Evolutionary conservation across 2,888 invertebrate species (phyloP), one percentile per base, ranked within the genome.

Genomic region (Graphium colonna): DNA sequence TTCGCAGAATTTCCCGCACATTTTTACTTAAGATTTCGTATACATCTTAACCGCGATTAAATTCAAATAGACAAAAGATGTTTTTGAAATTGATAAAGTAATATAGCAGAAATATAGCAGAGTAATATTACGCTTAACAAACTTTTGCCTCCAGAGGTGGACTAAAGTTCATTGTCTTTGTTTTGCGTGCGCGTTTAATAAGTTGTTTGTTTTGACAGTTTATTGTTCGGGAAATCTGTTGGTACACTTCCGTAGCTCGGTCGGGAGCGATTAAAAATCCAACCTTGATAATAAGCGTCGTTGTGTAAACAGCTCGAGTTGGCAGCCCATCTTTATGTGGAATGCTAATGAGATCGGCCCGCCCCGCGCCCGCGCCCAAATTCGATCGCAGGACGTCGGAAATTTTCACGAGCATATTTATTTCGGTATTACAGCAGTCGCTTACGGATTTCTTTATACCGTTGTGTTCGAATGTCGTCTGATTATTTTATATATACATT

Each of bases 291-390:
- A 63, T 65, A 67, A 58, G 60, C 63, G 51, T 43, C 54, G 65
- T 55, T 46, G 59, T 62, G 61, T 64, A 68, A 67, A 64, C 62
- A 62, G 58, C 54, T 58, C 56, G 67, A 66, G 64, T 67, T 68
- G 69, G 67, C 71, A 75, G 77, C 68, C 67, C 65, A 67, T 73
- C 69, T 63, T 65, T 62, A 63, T 57, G 68, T 62, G 71, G 75
- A 75, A 77, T 77, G 72, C 73, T 73, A 76, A 79, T 74, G 69
- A 77, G 72, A 71, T 66, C 63, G 69, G 68, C 61, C 69, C 71
- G 72, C 71, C 73, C 67, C 63, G 61, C 64, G 62, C 64, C 67
- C 65, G 62, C 68, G 67, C 65, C 67, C 67, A 60, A 67, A 70
- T 73, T 77, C 75, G 71, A 67, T 67, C 61, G 56, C 61, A 62